Base-by-base conservation (phyloP, 2,888 invertebrate genomes). In the Helobdella robusta region DNA sequence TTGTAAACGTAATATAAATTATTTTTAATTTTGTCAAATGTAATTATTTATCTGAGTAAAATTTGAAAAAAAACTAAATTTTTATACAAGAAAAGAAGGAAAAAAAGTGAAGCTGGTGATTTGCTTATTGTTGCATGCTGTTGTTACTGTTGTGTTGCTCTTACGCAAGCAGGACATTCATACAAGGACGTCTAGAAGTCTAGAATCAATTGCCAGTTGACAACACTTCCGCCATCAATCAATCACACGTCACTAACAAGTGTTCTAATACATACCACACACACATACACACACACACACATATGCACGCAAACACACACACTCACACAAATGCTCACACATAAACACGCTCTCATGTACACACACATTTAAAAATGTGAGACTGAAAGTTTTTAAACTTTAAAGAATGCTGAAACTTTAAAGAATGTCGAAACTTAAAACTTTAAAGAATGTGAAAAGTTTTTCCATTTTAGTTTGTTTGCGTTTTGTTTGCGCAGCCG, bases 271-370 rank as follows among this genome's bases (percentile, higher is more conserved):
- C 59, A 15, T 18, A 50, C 44, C 60, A 40, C 60, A 23, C 60
- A 40, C 60, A 28, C 54, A 25, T 30, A 30, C 56, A 28, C 56
- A 30, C 56, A 28, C 28, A 11, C 8, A 28, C 56, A 11, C 56
- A 28, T 32, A 11, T 15, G 6, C 56, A 30, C 56, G n/a, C 56
- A 30, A 28, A 28, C 56, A 30, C 56, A 28, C 56, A 11, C 28
- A 28, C 56, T 56, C 56, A 25, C 60, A 30, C 56, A 56, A 5
- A 30, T 2, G n/a, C 56, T 56, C 56, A 30, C 56, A 11, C 56
- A 30, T 18, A 11, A 28, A 30, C 56, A 30, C 56, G n/a, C 56
- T 56, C 2, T 25, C 56, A 11, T 20, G n/a, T 28, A 30, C 56
- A 30, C 30, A 11, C 30, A 8, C 56, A n/a, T n/a, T n/a, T n/a